Conservation (phyloP, 2,113 vertebrate species). For the Lathamus discolor region DNA sequence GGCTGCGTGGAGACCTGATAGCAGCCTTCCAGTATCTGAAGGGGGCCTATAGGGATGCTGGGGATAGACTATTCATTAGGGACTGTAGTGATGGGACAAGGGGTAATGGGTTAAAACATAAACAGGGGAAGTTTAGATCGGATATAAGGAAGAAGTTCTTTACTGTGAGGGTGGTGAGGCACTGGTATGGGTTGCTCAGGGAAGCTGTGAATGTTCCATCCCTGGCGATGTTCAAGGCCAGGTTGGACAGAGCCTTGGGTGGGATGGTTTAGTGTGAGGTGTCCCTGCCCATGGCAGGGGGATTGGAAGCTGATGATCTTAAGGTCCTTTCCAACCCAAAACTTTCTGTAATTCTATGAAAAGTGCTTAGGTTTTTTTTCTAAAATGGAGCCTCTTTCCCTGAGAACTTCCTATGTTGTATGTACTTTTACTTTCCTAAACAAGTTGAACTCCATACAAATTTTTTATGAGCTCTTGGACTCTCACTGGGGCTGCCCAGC, state of each 20-base stretch:
- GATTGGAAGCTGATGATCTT: not conserved
- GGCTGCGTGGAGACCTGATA: no score
- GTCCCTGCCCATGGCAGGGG: not conserved
- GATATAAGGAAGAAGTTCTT: no score
- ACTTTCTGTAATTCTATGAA: not conserved
- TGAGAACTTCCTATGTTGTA: not conserved
- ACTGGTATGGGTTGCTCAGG: no score
- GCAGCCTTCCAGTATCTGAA: no score
- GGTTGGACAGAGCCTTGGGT: not conserved
- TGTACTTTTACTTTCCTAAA: not conserved
- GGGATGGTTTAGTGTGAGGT: not conserved
- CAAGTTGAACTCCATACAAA: not conserved
- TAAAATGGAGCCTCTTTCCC: not conserved
- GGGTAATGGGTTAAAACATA: no score
- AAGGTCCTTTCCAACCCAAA: not conserved
- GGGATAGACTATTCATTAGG: no score
- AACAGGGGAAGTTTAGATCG: no score
- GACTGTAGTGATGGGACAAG: no score
- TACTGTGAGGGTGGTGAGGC: no score
- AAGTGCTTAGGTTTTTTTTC: not conserved
- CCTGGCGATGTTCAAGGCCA: rapidly evolving
- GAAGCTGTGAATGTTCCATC: not conserved
- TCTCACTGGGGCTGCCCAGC: rapidly evolving
- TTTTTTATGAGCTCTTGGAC: not conserved
- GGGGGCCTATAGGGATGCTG: no score